A percentile compares a stretch with the other conserved stretches of the same genome.
These are phyloP conservation scores for Rhopilema esculentum DNA, from an alignment of 30 jellyfish, hydroid and myxozoan genomes.

Conservation along the genomic window DNA sequence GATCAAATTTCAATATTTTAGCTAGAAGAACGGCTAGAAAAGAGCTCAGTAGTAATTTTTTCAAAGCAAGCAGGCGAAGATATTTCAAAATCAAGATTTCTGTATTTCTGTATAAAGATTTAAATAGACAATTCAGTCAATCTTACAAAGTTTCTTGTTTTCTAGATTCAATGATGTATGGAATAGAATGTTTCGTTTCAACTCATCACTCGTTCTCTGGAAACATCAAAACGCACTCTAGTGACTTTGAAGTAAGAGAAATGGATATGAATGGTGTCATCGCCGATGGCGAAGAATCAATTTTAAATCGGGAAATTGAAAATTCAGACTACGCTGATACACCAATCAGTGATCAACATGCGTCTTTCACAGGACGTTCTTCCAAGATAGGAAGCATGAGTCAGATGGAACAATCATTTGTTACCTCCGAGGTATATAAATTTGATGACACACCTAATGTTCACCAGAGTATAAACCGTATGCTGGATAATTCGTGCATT, in stretches of 20 bases:
- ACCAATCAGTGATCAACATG: background rate
- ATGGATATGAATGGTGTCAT: conserved; percentile 54
- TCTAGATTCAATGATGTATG: conserved; percentile 34
- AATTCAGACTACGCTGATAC: background rate
- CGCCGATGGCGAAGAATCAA: conserved; percentile 3
- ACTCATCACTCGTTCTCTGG: conserved; percentile 43
- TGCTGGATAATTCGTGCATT: background rate
- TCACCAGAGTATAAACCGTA: too few relatives aligned
- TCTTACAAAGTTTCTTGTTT: background rate
- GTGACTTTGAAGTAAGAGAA: conserved; percentile 83
- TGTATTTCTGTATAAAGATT: too few relatives aligned
- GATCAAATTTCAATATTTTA: too few relatives aligned
- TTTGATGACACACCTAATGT: background rate
- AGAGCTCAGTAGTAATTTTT: too few relatives aligned
- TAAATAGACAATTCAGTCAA: too few relatives aligned
- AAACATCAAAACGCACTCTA: conserved; percentile 35
- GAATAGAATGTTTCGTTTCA: conserved; percentile 64
- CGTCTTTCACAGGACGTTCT: background rate
- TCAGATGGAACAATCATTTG: background rate
- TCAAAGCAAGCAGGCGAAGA: too few relatives aligned
- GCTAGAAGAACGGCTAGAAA: too few relatives aligned
- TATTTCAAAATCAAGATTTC: too few relatives aligned
- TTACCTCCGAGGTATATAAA: background rate
- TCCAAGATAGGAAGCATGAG: background rate
- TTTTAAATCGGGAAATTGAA: background rate